phyloP scores from a whole-genome alignment of 1,140 invertebrate genomes.

The Scaptomyza montana region DNA sequence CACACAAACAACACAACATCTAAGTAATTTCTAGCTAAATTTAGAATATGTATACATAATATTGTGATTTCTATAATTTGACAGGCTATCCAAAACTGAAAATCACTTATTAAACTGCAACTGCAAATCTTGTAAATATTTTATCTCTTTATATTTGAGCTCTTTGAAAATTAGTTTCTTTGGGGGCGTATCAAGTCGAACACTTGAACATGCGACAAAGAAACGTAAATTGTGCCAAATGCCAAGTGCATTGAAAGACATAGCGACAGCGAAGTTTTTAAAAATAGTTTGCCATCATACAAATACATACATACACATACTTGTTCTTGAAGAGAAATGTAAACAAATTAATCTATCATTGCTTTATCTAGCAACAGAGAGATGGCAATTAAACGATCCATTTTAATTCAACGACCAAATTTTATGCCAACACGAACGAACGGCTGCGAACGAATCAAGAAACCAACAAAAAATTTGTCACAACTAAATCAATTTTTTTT shows the following conservation, averaged over 20 bases:
- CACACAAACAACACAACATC: background rate
- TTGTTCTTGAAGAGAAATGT: constrained; percentile 57
- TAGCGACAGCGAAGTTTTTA: constrained; percentile 30
- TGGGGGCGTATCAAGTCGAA: constrained; percentile 32
- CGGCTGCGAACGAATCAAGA: no score
- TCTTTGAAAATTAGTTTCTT: background rate
- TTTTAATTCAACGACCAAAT: constrained; percentile 65
- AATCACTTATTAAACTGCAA: constrained; percentile 2
- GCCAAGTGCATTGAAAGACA: constrained; percentile 51
- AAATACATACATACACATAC: background rate
- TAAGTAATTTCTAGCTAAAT: constrained; percentile 48
- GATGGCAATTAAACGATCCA: constrained; percentile 75
- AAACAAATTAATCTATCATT: constrained; percentile 79
- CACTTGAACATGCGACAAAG: constrained; percentile 2
- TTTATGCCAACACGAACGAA: constrained; percentile 44
- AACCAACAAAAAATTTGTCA: constrained; percentile 15
- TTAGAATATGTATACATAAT: constrained; percentile 18
- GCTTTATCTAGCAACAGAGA: constrained; percentile 56
- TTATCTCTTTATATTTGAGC: background rate
- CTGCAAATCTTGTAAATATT: no score
- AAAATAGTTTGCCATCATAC: constrained; percentile 41
- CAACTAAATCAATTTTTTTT: constrained; percentile 17
- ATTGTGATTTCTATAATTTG: constrained; percentile 35
- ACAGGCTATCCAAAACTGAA: constrained; percentile 24
- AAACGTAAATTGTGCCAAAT: constrained; percentile 57